Base-by-base conservation (phyloP, 2,113 vertebrate species). In the Psammodynastes pulverulentus region DNA sequence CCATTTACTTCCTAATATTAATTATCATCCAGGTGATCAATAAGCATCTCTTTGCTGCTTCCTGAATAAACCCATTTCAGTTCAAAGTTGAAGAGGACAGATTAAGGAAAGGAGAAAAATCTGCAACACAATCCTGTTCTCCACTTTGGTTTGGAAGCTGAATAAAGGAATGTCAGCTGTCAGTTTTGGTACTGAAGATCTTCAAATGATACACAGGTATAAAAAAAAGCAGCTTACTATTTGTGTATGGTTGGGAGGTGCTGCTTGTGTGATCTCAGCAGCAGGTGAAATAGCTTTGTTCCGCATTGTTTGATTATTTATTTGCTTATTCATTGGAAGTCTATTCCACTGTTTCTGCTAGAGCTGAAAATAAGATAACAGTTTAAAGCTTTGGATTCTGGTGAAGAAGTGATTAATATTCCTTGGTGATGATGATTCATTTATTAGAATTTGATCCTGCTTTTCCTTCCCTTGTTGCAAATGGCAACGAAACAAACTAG, bases 1-100 rank as follows among this genome's bases (percentile, higher is more conserved):
- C 39, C 79, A 43, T 45, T 89, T 88, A 52, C 86, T 89, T 49
- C 4, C 86, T 91, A n/a, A n/a, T n/a, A 85, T 91, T 90, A 91
- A 26, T 93, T 91, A 85, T 39, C 24, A 49, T 3, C 13, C 15
- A 84, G 51, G 34, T 0, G 23, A 91, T 88, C 92, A 45, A 88
- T 93, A 85, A 51, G n/a, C 52, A 53, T 48, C 85, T 49, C 85
- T 48, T 91, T 62, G 7, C 15, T 53, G 13, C 26, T 93, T 53
- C n/a, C 29, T 10, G 48, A 93, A 43, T 67, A 88, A 84, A n/a
- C 51, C 24, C 9, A 24, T 58, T 58, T 84, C 45, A 52, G 43
- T 88, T 10, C 2, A 19, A 49, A 88, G 6, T 3, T 4, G 89
- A 79, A 93, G 72, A 13, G 26, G 46, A n/a, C 21, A 84, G 13